A percentile compares a stretch with the other conserved stretches of the same genome.
phyloP scores from a whole-genome alignment of 2,888 invertebrate genomes.

The Masnerella sp. region DNA sequence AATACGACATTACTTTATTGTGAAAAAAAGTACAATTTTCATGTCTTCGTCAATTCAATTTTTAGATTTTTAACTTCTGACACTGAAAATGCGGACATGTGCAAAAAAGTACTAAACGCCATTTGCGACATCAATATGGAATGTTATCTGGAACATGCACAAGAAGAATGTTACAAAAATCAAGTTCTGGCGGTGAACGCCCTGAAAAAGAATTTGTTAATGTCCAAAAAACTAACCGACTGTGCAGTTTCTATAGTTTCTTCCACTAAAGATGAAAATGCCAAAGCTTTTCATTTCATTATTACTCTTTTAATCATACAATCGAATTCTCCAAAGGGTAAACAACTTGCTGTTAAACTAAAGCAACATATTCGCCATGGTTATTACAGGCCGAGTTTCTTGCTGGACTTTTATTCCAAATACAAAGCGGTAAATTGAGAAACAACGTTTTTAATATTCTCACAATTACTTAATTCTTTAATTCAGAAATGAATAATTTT shows the following conservation, averaged over 20 bases:
- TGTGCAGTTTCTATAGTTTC: conserved; percentile 81
- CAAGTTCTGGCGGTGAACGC: conserved; percentile 81
- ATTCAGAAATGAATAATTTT: too few species aligned
- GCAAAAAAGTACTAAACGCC: conserved; percentile 67
- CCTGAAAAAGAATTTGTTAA: conserved; percentile 80
- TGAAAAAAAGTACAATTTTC: neutral
- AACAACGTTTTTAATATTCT: too few species aligned
- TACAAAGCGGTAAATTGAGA: conserved; percentile 71
- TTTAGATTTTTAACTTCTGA: conserved; percentile 81
- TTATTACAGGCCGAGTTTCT: conserved; percentile 80
- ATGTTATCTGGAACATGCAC: conserved; percentile 73
- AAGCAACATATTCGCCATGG: conserved; percentile 82
- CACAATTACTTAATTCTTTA: too few species aligned
- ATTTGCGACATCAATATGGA: conserved; percentile 70
- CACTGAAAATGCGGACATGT: conserved; percentile 71
- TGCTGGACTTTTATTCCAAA: conserved; percentile 78
- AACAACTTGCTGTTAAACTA: conserved; percentile 82
- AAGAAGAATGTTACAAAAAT: conserved; percentile 80
- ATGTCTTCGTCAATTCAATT: conserved; percentile 7
- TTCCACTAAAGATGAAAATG: conserved; percentile 79
- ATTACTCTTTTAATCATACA: conserved; percentile 83
- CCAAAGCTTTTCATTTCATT: conserved; percentile 84
- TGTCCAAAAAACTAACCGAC: conserved; percentile 80
- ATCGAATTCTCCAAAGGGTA: conserved; percentile 72
- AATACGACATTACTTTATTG: neutral